phyloP scores from a whole-genome alignment of 2,888 invertebrate species.

The Cephus sareptanus region DNA sequence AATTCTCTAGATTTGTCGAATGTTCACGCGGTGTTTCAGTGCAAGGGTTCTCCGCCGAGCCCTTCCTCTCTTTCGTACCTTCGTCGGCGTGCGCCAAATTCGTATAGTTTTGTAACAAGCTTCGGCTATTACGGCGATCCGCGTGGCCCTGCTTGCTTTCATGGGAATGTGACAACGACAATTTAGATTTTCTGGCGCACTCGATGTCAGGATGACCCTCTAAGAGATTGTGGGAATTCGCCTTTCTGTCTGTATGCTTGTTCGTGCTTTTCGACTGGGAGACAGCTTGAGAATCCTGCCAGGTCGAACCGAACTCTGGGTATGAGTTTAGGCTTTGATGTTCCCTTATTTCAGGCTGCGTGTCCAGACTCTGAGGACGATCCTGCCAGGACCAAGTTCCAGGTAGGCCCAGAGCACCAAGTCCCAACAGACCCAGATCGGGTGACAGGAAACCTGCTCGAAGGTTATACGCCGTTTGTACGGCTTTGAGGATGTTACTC shows the following conservation, averaged over 20 bases:
- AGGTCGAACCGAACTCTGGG: not conserved
- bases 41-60: not conserved
- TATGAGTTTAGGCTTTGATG: not conserved
- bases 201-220: not conserved
- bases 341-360: not conserved
- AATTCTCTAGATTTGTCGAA: constrained; percentile 20
- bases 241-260: not conserved
- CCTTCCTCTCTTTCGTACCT: not conserved
- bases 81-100: not conserved
- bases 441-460: not conserved
- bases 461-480: constrained; percentile 19
- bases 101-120: not conserved
- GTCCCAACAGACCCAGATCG: not conserved
- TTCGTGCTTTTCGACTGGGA: not conserved
- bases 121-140: not conserved
- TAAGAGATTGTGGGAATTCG: not conserved
- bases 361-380: not conserved
- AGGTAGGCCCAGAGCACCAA: not conserved
- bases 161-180: constrained; percentile 5
- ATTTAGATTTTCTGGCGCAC: not conserved
- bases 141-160: not conserved
- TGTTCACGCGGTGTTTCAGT: not conserved
- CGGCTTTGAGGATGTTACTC: constrained; percentile 28
- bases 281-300: not conserved
- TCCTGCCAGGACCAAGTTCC: constrained; percentile 6